Base-by-base conservation (phyloP, 2,888 invertebrate species). In the Elegia similella region DNA sequence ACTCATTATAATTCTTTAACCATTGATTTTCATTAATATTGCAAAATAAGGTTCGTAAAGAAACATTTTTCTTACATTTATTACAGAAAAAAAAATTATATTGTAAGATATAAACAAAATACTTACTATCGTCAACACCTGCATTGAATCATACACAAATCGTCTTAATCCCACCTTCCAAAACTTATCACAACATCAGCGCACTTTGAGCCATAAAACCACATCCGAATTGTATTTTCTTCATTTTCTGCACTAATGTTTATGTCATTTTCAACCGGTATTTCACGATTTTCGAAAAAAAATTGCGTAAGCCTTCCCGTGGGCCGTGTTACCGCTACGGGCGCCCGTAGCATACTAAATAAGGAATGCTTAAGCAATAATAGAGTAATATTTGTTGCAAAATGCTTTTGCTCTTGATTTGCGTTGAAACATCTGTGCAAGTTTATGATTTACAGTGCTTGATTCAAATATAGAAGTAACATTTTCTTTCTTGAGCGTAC, bases 201-300 rank as follows among this genome's bases (percentile, higher is more conserved):
- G 17, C 44, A 44, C 17, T 16, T 3, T 38, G 0, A 10, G n/a
- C 12, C 8, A 17, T 17, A 44, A 8, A 44, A 44, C 16, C 8
- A 44, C 17, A 23, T n/a, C 17, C 12, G 17, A 6, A 46, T 12
- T n/a, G 1, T 46, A 12, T 6, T 23, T 17, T n/a, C n/a, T 46
- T 23, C 1, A 46, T 46, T 46, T 29, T 10, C 6, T 29, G 12
- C 38, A 8, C 12, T 12, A 23, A 30, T 47, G 12, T 34, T 34
- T 38, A 8, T 13, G 34, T 32, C 8, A 50, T 50, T 32, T 10
- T 32, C 29, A 7, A 32, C 50, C 34, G 34, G 50, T 12, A 17
- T 50, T 38, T 12, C 8, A 50, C 50, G 50, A 48, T 50, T 50
- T 34, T 50, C 34, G 50, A 3, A 23, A 23, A 48, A 50, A 38